Base-by-base conservation (phyloP, 2,888 invertebrate species). In the Reticulitermes lucifugus region DNA sequence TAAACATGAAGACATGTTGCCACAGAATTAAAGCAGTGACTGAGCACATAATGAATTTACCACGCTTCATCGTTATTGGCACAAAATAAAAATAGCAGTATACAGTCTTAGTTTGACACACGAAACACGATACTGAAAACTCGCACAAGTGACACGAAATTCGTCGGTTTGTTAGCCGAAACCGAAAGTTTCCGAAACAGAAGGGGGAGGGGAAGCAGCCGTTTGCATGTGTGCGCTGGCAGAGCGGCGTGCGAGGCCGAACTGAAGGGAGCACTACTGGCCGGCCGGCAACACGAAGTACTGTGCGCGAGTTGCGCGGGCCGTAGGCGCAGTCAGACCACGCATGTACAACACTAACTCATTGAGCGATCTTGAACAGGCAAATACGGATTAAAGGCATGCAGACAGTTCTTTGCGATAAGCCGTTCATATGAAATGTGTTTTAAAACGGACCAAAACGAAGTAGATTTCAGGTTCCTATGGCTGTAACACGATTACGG, bases 191-290 rank as follows among this genome's bases (percentile, higher is more conserved):
- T 35, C 18, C 29, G 71, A 73, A 35, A 41, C 25, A 35, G 35
- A 73, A 18, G 73, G 73, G 73, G 35, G 21, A 21, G 73, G 73
- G 29, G 77, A 77, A 18, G 43, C 22, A 46, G 46, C 35, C 43
- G 46, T 46, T 46, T 46, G 46, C 12, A 12, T 46, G 10, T 46
- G 46, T 46, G 46, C 46, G 46, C 77, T 41, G 73, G 77, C 77
- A n/a, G 77, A 77, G 25, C 77, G 77, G 46, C 22, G 77, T 46
- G 77, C 77, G 77, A 77, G 77, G 46, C 77, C 43, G 41, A n/a
- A 77, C 77, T 77, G 77, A 25, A 77, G 51, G 46, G 4, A 77
- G 41, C 0, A n/a, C 43, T 43, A 22, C 51, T n/a, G 51, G 35
- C 7, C 77, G 12, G n/a, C 5, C 21, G 65, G 25, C 65, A 65